A percentile compares a stretch with the other conserved stretches of the same genome.
These are phyloP conservation scores for Morus bassanus DNA, from an alignment of 2,797 vertebrate species.

Conservation along the genomic window DNA sequence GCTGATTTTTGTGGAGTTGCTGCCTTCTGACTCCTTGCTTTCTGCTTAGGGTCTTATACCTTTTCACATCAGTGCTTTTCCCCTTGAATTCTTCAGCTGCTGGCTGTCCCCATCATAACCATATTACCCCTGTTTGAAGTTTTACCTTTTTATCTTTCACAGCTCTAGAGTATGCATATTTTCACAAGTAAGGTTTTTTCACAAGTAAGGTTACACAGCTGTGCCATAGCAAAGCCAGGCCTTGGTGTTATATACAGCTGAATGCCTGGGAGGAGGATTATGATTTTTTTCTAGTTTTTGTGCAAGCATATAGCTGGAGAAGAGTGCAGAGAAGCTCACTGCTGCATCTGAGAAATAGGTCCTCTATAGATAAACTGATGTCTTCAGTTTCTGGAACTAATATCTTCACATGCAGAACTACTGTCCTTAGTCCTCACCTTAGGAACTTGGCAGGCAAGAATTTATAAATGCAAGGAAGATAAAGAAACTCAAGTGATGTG, in stretches of 20 bases:
- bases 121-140: background rate
- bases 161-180: background rate
- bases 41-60: background rate
- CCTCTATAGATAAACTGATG: background rate
- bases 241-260: background rate
- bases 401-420: background rate
- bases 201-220: background rate
- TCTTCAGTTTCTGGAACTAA: background rate
- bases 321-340: background rate
- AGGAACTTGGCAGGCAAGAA: background rate
- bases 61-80: background rate
- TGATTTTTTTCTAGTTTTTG: background rate
- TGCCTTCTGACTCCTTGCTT: background rate
- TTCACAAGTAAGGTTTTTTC: background rate
- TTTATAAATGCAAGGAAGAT: background rate
- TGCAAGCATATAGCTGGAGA: background rate
- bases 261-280: background rate
- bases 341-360: background rate
- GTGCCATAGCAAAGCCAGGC: background rate
- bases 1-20: background rate
- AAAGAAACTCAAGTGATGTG: background rate
- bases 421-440: background rate
- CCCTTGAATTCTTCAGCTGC: background rate
- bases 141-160: background rate
- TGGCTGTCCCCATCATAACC: background rate